These are phyloP conservation scores for Pituophis catenifer DNA, from an alignment of 2,113 vertebrate species.

Conservation along the genomic window DNA sequence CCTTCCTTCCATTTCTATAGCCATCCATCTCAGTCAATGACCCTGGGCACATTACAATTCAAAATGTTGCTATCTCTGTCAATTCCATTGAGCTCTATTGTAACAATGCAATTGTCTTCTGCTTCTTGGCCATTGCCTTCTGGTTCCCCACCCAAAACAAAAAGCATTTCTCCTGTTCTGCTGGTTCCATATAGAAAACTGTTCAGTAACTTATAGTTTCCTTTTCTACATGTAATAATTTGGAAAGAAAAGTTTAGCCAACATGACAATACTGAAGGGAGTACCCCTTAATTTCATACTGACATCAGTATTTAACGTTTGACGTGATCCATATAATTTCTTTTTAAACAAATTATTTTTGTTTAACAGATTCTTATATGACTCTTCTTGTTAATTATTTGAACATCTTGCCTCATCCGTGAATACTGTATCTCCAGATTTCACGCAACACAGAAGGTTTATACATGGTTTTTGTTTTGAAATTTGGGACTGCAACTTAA, in stretches of 20 bases:
- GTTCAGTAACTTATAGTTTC: constrained; percentile 9
- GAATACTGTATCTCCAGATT: background rate
- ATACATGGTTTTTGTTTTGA: background rate
- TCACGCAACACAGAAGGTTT: background rate
- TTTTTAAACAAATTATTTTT: background rate
- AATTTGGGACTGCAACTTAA: background rate
- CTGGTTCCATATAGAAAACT: background rate
- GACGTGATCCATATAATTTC: background rate
- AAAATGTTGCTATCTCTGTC: background rate
- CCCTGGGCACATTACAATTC: background rate
- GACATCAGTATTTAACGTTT: background rate
- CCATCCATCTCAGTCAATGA: background rate
- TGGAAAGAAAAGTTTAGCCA: background rate
- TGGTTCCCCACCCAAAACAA: background rate
- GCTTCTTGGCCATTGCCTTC: background rate
- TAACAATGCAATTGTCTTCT: background rate
- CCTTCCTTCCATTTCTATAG: no score
- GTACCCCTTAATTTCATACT: constrained; percentile 1
- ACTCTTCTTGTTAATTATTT: background rate
- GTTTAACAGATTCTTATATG: background rate
- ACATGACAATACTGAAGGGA: background rate
- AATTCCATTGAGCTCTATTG: background rate
- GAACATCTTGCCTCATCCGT: background rate
- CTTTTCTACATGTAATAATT: constrained; percentile 1
- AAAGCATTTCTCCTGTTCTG: background rate